A percentile compares a stretch with the other conserved stretches of the same genome.
These are phyloP conservation scores for Thermophis baileyi DNA, from an alignment of 2,113 vertebrate species.

Conservation along the genomic window DNA sequence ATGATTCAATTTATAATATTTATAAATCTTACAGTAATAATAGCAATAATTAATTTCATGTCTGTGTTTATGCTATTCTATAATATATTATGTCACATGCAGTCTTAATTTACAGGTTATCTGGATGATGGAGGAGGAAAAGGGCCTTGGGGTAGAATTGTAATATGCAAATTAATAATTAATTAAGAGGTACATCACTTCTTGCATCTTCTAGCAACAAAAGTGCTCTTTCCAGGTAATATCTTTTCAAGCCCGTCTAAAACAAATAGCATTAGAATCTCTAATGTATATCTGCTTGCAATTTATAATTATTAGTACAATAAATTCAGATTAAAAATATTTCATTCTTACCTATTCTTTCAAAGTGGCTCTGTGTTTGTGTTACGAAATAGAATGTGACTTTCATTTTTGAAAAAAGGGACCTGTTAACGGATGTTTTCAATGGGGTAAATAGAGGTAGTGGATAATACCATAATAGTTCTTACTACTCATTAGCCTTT, in stretches of 20 bases:
- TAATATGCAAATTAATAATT: neutral
- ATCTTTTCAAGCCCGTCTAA: neutral
- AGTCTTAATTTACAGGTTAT: neutral
- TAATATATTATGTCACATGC: neutral
- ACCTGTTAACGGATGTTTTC: neutral
- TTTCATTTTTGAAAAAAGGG: neutral
- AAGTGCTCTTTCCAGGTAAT: neutral
- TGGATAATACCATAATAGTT: neutral
- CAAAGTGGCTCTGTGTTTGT: neutral
- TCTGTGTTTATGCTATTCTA: constrained; percentile 17
- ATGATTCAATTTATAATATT: constrained; percentile 15
- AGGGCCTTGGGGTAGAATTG: neutral
- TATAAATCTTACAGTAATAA: constrained; percentile 33
- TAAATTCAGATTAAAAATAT: neutral
- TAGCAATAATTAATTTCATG: constrained; percentile 14
- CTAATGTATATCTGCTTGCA: neutral
- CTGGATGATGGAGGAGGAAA: neutral
- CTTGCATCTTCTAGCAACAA: neutral
- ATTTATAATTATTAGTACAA: neutral
- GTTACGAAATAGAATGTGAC: neutral
- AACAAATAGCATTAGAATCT: neutral
- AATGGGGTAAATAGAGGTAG: neutral
- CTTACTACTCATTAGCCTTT: neutral
- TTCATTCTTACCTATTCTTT: neutral
- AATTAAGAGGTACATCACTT: neutral